Conservation (phyloP, 2,113 vertebrate species). For the Parus major region DNA sequence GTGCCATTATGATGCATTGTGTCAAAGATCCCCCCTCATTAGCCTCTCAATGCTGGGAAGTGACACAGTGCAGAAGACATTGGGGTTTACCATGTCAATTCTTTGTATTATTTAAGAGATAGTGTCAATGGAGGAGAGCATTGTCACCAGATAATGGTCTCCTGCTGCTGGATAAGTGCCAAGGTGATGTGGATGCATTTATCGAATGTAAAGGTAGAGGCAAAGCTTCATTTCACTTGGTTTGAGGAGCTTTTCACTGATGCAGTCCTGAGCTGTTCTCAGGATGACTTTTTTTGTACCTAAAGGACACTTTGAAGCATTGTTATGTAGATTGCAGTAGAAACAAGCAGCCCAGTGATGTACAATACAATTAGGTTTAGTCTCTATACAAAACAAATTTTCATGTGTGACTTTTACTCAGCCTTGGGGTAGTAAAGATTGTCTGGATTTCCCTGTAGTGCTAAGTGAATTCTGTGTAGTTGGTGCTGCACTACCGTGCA, state of each 20-base stretch:
- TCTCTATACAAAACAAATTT: background rate
- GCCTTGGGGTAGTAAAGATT: background rate
- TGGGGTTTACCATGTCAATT: slow-evolving; percentile 19
- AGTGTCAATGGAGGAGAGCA: slow-evolving; percentile 9
- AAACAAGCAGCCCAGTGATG: background rate
- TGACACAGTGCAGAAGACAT: slow-evolving; percentile 26
- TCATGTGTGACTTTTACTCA: background rate
- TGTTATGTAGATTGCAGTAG: background rate
- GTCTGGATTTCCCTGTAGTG: background rate
- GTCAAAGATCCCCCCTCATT: slow-evolving; percentile 23
- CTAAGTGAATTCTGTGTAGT: background rate
- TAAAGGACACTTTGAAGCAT: background rate
- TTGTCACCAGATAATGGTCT: slow-evolving; percentile 49
- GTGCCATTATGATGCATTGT: background rate
- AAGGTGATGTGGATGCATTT: slow-evolving; percentile 6
- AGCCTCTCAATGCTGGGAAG: slow-evolving; percentile 9
- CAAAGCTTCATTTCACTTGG: slow-evolving; percentile 23
- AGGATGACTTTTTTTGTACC: background rate
- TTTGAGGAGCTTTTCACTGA: background rate
- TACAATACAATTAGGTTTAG: background rate
- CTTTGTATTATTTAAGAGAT: slow-evolving; percentile 56
- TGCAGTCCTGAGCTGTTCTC: background rate
- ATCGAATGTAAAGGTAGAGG: slow-evolving; percentile 17
- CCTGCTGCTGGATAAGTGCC: slow-evolving; percentile 43
- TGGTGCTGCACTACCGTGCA: background rate